These are phyloP conservation scores for Watsonalla cultraria DNA, from an alignment of 2,888 invertebrate species.

Conservation along the genomic window DNA sequence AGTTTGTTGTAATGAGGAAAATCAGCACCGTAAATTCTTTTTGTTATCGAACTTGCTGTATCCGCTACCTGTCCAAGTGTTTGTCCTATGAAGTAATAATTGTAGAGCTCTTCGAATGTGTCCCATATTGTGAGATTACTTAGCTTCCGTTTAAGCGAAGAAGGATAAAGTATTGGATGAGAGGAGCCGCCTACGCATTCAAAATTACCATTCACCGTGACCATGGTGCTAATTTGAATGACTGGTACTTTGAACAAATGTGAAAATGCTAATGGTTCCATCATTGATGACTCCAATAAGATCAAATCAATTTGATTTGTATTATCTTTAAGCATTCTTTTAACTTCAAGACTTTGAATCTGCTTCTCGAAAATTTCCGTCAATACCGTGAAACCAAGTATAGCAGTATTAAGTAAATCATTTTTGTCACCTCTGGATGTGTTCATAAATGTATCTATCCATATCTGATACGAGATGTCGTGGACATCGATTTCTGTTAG, in stretches of 20 bases:
- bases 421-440: constrained; percentile 10
- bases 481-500: constrained; percentile 56
- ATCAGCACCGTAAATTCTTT: neutral
- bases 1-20: constrained; percentile 7
- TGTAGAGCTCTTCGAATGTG: neutral
- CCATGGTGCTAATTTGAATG: constrained; percentile 38
- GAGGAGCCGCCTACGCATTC: no score
- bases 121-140: no score
- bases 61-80: neutral
- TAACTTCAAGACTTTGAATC: constrained; percentile 14
- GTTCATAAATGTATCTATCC: constrained; percentile 11
- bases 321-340: constrained; percentile 22
- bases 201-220: constrained; percentile 13
- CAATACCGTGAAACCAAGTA: constrained; percentile 2
- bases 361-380: constrained; percentile 12
- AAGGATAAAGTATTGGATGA: no score
- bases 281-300: constrained; percentile 24
- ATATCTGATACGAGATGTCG: constrained; percentile 35
- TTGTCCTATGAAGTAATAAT: neutral
- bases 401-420: constrained; percentile 6
- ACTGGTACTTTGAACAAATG: constrained; percentile 28
- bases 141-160: no score
- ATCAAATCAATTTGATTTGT: constrained; percentile 31
- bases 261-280: constrained; percentile 18
- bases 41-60: neutral